These are phyloP conservation scores for Paramisgurnus dabryanus DNA, from an alignment of 2,113 vertebrate genomes.

Conservation along the genomic window DNA sequence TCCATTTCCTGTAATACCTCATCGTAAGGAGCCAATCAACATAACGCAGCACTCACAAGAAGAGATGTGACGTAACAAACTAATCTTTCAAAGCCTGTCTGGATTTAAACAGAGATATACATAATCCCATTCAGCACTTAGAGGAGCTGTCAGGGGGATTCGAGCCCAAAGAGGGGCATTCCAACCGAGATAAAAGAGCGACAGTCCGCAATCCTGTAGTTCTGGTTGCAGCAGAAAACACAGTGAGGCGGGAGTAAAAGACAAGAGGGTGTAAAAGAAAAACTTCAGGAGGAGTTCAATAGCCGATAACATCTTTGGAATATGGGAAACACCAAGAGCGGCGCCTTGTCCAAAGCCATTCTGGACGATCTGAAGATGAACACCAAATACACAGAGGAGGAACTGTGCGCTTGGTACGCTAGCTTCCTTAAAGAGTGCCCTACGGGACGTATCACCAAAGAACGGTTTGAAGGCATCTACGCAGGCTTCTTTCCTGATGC, in stretches of 20 bases:
- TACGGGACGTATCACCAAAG: slow-evolving; percentile 73
- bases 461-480: slow-evolving; percentile 81
- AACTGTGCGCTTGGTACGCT: slow-evolving; percentile 79
- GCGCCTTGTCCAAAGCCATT: slow-evolving; percentile 78
- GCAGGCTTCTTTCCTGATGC: slow-evolving; percentile 81
- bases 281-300: not conserved
- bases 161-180: not conserved
- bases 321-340: slow-evolving; percentile 82
- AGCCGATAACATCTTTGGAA: slow-evolving; percentile 10
- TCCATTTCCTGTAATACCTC: not conserved
- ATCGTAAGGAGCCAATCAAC: slow-evolving; percentile 2
- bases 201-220: not conserved
- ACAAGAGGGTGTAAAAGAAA: slow-evolving; percentile 25
- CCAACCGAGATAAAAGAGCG: not conserved
- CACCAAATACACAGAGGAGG: slow-evolving; percentile 77
- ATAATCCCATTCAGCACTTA: slow-evolving; percentile 68
- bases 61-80: slow-evolving; percentile 68
- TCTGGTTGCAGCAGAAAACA: not conserved
- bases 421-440: slow-evolving; percentile 82
- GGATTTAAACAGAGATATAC: slow-evolving; percentile 71
- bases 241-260: not conserved
- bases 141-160: slow-evolving; percentile 35
- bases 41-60: slow-evolving; percentile 26
- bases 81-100: slow-evolving; percentile 75
- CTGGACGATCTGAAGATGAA: slow-evolving; percentile 80